Percentiles rank a stretch among this genome's conserved stretches.
Evolutionary conservation across 2,113 vertebrate species (phyloP).

Genomic region (Upupa epops): DNA sequence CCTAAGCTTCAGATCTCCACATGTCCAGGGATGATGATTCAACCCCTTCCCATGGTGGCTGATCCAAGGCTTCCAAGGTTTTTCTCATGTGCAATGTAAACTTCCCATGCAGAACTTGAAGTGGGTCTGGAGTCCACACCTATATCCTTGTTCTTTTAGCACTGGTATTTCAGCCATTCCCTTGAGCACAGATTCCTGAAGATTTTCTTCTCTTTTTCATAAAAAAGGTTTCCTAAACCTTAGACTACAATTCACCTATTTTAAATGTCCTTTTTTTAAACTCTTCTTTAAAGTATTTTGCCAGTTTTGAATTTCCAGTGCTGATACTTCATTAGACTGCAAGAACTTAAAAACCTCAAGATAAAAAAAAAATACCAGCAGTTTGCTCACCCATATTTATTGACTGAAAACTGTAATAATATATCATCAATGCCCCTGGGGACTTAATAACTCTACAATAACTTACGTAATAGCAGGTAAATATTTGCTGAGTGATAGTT

Average conservation of each 20-base stretch:
- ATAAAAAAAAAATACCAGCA: background rate
- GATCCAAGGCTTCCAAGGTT: too few relatives aligned
- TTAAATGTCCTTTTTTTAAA: background rate
- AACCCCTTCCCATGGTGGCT: too few relatives aligned
- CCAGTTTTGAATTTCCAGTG: background rate
- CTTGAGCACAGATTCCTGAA: background rate
- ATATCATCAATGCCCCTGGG: background rate
- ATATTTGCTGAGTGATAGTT: background rate
- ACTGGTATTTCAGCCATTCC: background rate
- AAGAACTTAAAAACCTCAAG: background rate
- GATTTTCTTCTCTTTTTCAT: background rate
- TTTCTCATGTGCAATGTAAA: too few relatives aligned
- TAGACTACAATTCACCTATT: background rate
- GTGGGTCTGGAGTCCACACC: background rate
- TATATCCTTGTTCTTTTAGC: background rate
- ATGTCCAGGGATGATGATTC: too few relatives aligned
- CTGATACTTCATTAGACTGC: background rate
- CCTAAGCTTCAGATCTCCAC: too few relatives aligned
- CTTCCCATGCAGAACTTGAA: background rate
- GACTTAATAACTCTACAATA: background rate
- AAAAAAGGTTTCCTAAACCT: background rate
- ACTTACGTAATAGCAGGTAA: background rate
- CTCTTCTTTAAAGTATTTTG: background rate
- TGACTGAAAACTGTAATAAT: background rate
- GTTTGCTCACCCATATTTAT: background rate